These are phyloP conservation scores for Calypte anna DNA, from an alignment of 2,113 vertebrate species.

Conservation along the genomic window DNA sequence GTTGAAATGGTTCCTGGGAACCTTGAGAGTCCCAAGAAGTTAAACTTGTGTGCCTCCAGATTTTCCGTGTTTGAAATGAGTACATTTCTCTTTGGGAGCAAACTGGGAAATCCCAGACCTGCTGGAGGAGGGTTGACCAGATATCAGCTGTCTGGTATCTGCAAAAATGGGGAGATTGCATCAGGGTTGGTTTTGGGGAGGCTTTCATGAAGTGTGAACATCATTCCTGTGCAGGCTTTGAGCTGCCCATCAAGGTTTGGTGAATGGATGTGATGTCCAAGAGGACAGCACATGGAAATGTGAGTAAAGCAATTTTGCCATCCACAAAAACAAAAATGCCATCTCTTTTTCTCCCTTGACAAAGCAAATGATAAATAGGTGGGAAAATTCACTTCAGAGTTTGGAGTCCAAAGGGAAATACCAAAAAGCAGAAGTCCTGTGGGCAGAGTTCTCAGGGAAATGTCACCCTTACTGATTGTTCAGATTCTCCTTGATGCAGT, in stretches of 20 bases:
- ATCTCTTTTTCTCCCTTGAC: not conserved
- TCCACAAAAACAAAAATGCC: not conserved
- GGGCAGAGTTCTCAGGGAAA: not conserved
- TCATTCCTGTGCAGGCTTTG: not conserved
- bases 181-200: not conserved
- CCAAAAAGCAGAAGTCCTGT: not conserved
- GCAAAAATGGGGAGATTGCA: accelerated
- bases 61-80: not conserved
- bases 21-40: not conserved
- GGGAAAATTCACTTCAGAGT: not conserved
- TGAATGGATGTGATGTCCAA: accelerated
- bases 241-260: not conserved
- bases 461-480: not conserved
- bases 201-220: not conserved
- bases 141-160: accelerated
- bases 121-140: too few species aligned
- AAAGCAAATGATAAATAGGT: not conserved
- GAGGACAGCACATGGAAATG: not conserved
- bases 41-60: not conserved
- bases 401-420: not conserved
- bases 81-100: not conserved
- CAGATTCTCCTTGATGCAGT: not conserved
- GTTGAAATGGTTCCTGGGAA: not conserved
- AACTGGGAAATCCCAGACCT: not conserved
- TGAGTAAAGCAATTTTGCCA: not conserved